These are phyloP conservation scores for Netelia virgata DNA, from an alignment of 2,888 invertebrate genomes.

Conservation along the genomic window DNA sequence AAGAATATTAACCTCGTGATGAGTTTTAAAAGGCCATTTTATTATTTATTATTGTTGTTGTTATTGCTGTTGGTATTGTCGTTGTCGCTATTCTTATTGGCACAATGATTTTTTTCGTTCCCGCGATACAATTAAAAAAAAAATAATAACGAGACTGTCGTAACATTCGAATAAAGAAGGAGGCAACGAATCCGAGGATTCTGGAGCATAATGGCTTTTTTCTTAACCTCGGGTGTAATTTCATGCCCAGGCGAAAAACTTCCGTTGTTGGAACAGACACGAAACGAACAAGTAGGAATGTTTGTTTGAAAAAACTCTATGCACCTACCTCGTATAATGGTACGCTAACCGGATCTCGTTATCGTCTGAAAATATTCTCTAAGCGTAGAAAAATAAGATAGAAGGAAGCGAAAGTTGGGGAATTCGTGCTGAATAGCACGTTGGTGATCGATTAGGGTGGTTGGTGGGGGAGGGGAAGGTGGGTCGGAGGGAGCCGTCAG, in stretches of 20 bases:
- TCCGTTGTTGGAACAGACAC: constrained; percentile 75
- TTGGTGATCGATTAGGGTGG: constrained; percentile 52
- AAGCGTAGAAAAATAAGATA: constrained; percentile 78
- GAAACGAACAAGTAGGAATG: constrained; percentile 62
- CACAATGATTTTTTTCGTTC: too few relatives aligned
- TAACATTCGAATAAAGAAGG: background rate
- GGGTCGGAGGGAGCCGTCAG: constrained; percentile 54
- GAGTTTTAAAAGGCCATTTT: too few relatives aligned
- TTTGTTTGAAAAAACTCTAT: constrained; percentile 69
- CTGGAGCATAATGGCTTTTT: background rate
- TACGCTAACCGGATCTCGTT: constrained; percentile 77
- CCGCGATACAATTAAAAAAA: too few relatives aligned
- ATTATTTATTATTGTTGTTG: too few relatives aligned
- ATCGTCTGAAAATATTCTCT: constrained; percentile 79
- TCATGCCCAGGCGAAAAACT: constrained; percentile 67
- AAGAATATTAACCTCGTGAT: too few relatives aligned
- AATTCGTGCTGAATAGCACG: constrained; percentile 70
- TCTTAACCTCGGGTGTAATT: constrained; percentile 61
- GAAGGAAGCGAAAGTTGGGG: constrained; percentile 78
- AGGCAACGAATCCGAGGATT: background rate
- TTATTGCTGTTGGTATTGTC: too few relatives aligned
- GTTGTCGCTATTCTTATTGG: too few relatives aligned
- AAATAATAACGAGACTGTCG: too few relatives aligned
- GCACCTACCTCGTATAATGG: constrained; percentile 44
- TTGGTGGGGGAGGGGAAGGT: too few relatives aligned